Conservation (phyloP, 2,888 invertebrate species). For the Pristionchus entomophagus region DNA sequence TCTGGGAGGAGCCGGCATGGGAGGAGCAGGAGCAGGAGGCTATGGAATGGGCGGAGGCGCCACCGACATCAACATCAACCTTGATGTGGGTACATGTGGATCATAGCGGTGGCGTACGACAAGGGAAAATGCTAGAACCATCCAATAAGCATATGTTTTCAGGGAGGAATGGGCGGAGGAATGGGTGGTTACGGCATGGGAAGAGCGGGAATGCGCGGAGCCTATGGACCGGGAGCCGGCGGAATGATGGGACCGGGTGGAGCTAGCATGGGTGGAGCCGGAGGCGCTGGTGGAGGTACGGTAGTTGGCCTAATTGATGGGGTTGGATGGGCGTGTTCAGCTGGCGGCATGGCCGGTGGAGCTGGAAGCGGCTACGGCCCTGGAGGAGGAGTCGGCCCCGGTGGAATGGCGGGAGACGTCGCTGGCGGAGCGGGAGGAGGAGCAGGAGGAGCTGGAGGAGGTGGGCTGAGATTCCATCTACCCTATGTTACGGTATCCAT, state of each 20-base stretch:
- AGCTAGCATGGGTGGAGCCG: constrained; percentile 38
- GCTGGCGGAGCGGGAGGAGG: constrained; percentile 47
- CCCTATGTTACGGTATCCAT: too few relatives aligned
- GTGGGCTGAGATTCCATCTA: neutral
- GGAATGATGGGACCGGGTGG: constrained; percentile 37
- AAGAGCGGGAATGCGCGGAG: constrained; percentile 51
- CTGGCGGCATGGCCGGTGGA: constrained; percentile 40
- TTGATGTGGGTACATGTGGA: constrained; percentile 33
- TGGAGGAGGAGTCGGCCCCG: constrained; percentile 21
- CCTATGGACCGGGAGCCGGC: neutral
- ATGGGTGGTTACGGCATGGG: constrained; percentile 47
- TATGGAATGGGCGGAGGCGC: constrained; percentile 37
- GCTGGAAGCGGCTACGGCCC: constrained; percentile 21
- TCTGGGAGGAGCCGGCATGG: constrained; percentile 39
- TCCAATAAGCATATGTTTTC: neutral
- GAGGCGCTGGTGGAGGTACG: constrained; percentile 40
- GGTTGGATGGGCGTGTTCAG: neutral
- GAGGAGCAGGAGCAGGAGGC: too few relatives aligned
- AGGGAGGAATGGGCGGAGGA: constrained; percentile 48
- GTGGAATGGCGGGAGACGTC: constrained; percentile 12
- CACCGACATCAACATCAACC: constrained; percentile 45
- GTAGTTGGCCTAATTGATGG: neutral
- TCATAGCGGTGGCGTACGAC: neutral
- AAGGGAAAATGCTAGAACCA: neutral
- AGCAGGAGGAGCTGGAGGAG: constrained; percentile 45